Evolutionary conservation across 2,888 invertebrate genomes (phyloP), one percentile per base, ranked within the genome.

Genomic region (Plebejus melissa): DNA sequence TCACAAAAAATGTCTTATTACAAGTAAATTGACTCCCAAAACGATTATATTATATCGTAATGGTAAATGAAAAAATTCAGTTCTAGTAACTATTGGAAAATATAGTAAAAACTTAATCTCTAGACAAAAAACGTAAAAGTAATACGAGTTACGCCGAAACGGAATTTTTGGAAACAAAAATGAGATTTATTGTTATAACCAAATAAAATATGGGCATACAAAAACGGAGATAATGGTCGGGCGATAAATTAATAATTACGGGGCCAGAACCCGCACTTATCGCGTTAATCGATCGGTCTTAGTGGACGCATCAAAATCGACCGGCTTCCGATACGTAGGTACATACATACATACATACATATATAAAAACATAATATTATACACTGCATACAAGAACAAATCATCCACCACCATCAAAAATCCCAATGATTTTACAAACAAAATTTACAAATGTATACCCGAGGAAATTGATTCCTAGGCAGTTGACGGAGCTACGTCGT

Each of bases 171-270:
- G 32, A 65, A 28, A 28, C 28, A 22, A 65, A 32, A 65, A 65
- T 32, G 65, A 65, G 32, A 65, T 65, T 65, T 65, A 72, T 72
- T 50, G 50, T 72, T 50, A 72, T 54, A 72, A 54, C 72, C 72
- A 72, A 72, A 72, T 71, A 71, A 71, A 71, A 71, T 72, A 72
- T 72, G 72, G 50, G 50, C 22, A 41, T 75, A 69, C 58, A 79
- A 82, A 79, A 77, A 76, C 80, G 79, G 80, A 83, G 80, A 83
- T 84, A 82, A 80, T 82, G 79, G 79, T 75, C 77, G 81, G 79
- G 84, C 84, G 86, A 88, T 89, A 88, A 86, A 84, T 83, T 88
- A 83, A 88, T 90, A 90, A 90, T 90, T 88, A 83, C 78, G 77
- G 82, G 54, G 85, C 79, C 86, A 78, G 78, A 87, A 83, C 83